Percentiles rank a stretch among this genome's conserved stretches.
phyloP scores from a whole-genome alignment of 2,797 vertebrate species.

The Channa striata region DNA sequence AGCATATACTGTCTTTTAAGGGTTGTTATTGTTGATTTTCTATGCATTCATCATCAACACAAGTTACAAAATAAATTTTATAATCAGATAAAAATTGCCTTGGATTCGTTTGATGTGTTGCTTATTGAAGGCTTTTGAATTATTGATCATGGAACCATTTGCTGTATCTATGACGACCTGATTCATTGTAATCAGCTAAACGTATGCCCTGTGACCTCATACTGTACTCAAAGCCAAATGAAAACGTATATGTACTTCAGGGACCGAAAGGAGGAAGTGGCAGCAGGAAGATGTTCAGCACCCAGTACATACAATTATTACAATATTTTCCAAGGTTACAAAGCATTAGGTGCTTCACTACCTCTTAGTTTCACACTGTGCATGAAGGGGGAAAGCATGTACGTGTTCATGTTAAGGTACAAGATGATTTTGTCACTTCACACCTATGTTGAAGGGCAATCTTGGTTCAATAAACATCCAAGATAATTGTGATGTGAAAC shows the following conservation, averaged over 20 bases:
- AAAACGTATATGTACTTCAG: background rate
- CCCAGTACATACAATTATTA: background rate
- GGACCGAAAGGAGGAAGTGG: constrained; percentile 16
- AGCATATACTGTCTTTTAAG: constrained; percentile 10
- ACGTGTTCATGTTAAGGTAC: background rate
- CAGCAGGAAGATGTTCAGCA: background rate
- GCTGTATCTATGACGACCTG: background rate
- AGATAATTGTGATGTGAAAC: constrained; percentile 2
- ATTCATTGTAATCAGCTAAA: background rate
- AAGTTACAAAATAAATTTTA: constrained; percentile 32
- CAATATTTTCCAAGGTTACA: background rate
- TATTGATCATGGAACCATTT: background rate
- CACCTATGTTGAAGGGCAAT: background rate
- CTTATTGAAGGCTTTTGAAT: background rate
- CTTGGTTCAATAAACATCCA: background rate
- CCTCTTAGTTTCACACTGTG: background rate
- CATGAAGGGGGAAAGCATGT: background rate
- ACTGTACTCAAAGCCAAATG: background rate
- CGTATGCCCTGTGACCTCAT: background rate
- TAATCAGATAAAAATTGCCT: constrained; percentile 14
- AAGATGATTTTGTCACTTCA: background rate
- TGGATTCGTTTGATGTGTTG: constrained; percentile 6
- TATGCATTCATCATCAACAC: constrained; percentile 29
- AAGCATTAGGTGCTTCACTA: background rate
- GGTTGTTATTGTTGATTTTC: constrained; percentile 37